Conservation (phyloP, 2,888 invertebrate species). For the Catocala fraxini region DNA sequence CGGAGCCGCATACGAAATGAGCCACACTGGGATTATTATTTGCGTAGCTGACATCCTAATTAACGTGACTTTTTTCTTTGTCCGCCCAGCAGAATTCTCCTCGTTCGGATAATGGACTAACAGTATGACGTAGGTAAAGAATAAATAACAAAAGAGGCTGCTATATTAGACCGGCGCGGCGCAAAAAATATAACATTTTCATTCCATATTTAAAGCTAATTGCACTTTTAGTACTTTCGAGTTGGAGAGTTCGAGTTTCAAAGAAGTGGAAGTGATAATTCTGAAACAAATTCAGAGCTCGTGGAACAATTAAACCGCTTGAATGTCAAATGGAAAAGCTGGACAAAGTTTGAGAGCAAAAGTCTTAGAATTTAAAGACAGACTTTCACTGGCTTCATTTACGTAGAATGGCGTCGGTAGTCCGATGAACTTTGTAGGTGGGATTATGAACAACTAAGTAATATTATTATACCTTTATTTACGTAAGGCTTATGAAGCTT, state of each 20-base stretch:
- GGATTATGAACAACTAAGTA: conserved; percentile 44
- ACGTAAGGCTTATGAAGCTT: conserved; percentile 25
- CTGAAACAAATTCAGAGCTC: conserved; percentile 64
- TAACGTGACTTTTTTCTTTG: conserved; percentile 80
- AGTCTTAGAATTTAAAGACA: conserved; percentile 64
- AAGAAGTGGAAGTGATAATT: conserved; percentile 64
- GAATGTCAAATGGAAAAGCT: conserved; percentile 74
- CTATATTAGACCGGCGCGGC: conserved; percentile 14
- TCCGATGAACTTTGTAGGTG: conserved; percentile 44
- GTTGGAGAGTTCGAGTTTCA: conserved; percentile 57
- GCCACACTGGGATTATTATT: conserved; percentile 80
- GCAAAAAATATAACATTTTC: conserved; percentile 34
- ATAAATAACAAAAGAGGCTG: conserved; percentile 55
- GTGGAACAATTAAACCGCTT: conserved; percentile 77
- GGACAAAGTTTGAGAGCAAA: conserved; percentile 72
- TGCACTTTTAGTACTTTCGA: conserved; percentile 52
- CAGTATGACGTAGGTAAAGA: conserved; percentile 46
- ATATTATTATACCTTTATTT: conserved; percentile 39
- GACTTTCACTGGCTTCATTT: conserved; percentile 60
- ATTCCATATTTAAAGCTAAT: conserved; percentile 59
- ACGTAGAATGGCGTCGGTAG: conserved; percentile 43
- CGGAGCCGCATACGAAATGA: conserved; percentile 80
- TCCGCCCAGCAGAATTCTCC: conserved; percentile 65
- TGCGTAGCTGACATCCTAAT: conserved; percentile 83
- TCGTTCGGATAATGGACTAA: conserved; percentile 65